Base-by-base conservation (phyloP, 2,797 vertebrate species). In the Acipenser transmontanus region DNA sequence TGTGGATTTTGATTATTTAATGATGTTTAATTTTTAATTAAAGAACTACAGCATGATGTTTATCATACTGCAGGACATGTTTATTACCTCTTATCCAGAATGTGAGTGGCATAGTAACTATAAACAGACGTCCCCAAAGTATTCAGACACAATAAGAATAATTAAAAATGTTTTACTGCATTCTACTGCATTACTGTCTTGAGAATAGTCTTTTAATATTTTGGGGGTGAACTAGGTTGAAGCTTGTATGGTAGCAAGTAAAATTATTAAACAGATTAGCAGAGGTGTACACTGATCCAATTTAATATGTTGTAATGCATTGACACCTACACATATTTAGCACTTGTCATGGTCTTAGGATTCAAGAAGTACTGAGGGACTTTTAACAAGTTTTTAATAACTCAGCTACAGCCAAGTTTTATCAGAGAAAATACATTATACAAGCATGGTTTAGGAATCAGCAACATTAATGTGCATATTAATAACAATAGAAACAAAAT, bases 311-410 rank as follows among this genome's bases (percentile, higher is more conserved):
- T 9, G 52, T 54, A 54, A 54, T 54, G n/a, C 6, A 54, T n/a
- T 54, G n/a, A 54, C n/a, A 54, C 8, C n/a, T 54, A 2, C n/a
- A n/a, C n/a, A 54, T n/a, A 8, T 9, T 14, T 17, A 61, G 64
- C 34, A 61, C 51, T 59, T 69, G 56, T 60, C 63, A 65, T 64
- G 49, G 20, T 59, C 65, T 64, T 59, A 69, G 60, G 57, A 69
- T 51, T 64, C 50, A 59, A 69, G 49, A 65, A 47, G 5, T 34
- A 34, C 4, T 34, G 34, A 61, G 50, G 47, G 60, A 62, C 66
- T 62, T 62, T 34, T 34, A 34, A 2, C 20, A 34, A 34, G 34
- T 34, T 34, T 34, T 34, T 34, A 34, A 34, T 34, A 34, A 34
- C 34, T 34, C 3, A 34, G 34, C 34, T 34, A 34, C 4, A 34